Evolutionary conservation across 2,113 vertebrate genomes (phyloP).

Genomic region (Tretioscincus oriximinensis): DNA sequence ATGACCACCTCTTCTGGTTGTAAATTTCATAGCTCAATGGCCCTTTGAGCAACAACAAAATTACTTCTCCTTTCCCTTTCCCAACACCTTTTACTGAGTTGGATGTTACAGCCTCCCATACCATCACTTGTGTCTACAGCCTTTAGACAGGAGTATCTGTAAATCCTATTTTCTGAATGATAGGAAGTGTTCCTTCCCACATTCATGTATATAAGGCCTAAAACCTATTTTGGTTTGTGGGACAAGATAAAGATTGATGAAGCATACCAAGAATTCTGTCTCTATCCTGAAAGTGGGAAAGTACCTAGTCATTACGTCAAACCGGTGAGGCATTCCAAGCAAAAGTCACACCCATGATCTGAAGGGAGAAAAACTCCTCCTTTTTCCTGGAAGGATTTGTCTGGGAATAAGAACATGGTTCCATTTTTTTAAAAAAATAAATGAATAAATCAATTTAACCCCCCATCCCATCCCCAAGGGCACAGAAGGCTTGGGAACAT

Average conservation of each 20-base stretch:
- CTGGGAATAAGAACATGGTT: background rate
- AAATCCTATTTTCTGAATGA: no score
- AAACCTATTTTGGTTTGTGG: background rate
- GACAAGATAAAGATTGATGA: background rate
- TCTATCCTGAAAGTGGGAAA: slow-evolving; percentile 6
- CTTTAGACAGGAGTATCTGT: background rate
- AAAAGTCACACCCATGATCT: background rate
- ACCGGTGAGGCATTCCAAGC: background rate
- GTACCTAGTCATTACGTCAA: background rate
- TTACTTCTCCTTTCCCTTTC: no score
- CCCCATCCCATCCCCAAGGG: background rate
- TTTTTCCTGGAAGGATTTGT: background rate
- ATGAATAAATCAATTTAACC: background rate
- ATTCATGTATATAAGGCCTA: background rate
- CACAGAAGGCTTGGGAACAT: background rate
- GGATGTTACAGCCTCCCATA: background rate
- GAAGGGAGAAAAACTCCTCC: background rate
- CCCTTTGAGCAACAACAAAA: no score
- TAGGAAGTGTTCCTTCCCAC: background rate
- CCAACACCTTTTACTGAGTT: no score
- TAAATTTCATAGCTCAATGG: no score
- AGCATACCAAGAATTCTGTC: background rate
- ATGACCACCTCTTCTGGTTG: no score
- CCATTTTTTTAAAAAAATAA: background rate
- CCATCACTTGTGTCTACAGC: background rate